A percentile compares a stretch with the other conserved stretches of the same genome.
Evolutionary conservation across 1,140 invertebrate genomes (phyloP).

Genomic region (Phenacoccus solenopsis): DNA sequence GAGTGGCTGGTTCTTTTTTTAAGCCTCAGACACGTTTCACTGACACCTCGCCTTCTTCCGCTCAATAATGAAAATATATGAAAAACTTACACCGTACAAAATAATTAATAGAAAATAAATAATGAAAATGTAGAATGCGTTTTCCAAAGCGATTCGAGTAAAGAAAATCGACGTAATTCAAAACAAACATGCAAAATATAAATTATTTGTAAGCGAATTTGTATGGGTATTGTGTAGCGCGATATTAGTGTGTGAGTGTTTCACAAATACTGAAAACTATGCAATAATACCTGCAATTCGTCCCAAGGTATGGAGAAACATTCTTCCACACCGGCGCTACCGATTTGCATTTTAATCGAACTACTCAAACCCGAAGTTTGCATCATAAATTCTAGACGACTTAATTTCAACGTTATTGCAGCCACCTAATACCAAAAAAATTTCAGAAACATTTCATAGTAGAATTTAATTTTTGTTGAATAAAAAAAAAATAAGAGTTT

Average conservation of each 20-base stretch:
- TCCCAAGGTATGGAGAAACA: constrained; percentile 81
- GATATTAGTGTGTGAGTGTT: background rate
- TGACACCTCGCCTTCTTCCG: background rate
- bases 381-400: constrained; percentile 67
- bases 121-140: background rate
- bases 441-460: background rate
- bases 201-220: constrained; percentile 6
- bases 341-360: constrained; percentile 58
- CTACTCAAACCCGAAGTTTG: constrained; percentile 63
- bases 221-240: background rate
- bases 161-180: background rate
- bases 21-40: background rate
- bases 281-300: constrained; percentile 68
- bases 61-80: background rate
- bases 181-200: background rate
- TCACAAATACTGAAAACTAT: constrained; percentile 7
- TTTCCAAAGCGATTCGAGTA: background rate
- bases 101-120: background rate
- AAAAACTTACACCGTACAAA: background rate
- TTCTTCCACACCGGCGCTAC: constrained; percentile 62
- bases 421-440: constrained; percentile 46
- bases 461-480: constrained; percentile 23
- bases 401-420: constrained; percentile 65
- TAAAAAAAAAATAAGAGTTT: background rate
- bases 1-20: background rate